Evolutionary conservation across 2,888 invertebrate species (phyloP).

Genomic region (Osedax frankpressi): DNA sequence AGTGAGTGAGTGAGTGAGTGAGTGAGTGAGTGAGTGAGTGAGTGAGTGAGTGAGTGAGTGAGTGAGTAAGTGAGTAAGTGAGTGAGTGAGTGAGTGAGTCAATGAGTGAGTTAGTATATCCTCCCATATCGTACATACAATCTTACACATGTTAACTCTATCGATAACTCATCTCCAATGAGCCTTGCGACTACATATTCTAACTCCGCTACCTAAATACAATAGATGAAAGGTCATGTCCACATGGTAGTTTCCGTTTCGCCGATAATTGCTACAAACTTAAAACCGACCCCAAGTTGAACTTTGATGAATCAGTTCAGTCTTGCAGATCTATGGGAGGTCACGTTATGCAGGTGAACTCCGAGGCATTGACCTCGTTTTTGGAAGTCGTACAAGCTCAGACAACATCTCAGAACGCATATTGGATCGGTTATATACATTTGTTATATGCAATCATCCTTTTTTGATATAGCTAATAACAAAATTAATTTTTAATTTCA

Average conservation of each 20-base stretch:
- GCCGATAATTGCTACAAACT: conserved; percentile 19
- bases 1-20: conserved; percentile 13
- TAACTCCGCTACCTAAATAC: too few species aligned
- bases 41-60: conserved; percentile 11
- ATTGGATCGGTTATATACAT: conserved; percentile 16
- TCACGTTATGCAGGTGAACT: conserved; percentile 7
- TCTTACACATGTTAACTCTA: too few species aligned
- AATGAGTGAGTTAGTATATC: too few species aligned
- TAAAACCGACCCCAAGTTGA: not conserved
- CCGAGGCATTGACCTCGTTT: conserved; percentile 9
- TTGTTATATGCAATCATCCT: not conserved
- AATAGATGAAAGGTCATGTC: conserved; percentile 7
- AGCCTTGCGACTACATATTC: too few species aligned
- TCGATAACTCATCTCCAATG: too few species aligned
- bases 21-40: not conserved
- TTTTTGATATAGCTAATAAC: not conserved
- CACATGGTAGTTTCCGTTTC: conserved; percentile 13
- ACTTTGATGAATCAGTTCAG: not conserved
- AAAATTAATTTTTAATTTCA: too few species aligned
- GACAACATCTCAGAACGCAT: not conserved
- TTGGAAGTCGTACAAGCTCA: not conserved
- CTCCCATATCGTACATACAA: too few species aligned
- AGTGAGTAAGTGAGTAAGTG: too few species aligned
- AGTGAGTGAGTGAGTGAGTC: too few species aligned
- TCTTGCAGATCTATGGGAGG: conserved; percentile 17